Evolutionary conservation across 2,797 vertebrate genomes (phyloP).

Genomic region (Fistularia tabacaria): DNA sequence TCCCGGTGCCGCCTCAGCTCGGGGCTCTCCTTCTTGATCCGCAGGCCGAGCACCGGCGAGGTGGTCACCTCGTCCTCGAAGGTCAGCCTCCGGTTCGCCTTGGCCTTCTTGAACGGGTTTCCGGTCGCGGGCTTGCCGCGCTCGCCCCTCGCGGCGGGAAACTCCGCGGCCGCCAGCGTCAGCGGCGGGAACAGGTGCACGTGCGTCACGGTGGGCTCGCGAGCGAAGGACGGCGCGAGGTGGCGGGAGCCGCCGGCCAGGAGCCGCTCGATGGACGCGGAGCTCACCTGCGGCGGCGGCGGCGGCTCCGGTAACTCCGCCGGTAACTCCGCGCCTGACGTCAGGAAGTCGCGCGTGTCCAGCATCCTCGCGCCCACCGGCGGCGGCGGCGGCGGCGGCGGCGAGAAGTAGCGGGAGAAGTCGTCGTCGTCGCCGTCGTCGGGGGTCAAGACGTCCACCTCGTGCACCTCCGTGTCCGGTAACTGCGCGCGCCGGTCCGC

Average conservation of each 20-base stretch:
- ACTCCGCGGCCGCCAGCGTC: constrained; percentile 37
- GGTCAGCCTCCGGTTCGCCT: constrained; percentile 82
- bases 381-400: constrained; percentile 63
- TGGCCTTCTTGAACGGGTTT: constrained; percentile 77
- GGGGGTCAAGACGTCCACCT: constrained; percentile 49
- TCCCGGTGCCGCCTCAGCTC: constrained; percentile 57
- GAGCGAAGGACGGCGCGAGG: constrained; percentile 66
- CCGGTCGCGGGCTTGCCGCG: constrained; percentile 27
- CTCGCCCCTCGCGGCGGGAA: constrained; percentile 55
- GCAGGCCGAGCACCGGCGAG: constrained; percentile 89
- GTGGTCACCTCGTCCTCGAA: constrained; percentile 93
- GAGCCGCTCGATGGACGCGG: constrained; percentile 74
- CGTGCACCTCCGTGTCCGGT: constrained; percentile 55
- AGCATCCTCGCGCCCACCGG: constrained; percentile 64
- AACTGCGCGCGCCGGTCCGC: constrained; percentile 60
- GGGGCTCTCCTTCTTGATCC: constrained; percentile 87
- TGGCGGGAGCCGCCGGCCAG: constrained; percentile 59
- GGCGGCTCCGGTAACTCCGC: constrained; percentile 73
- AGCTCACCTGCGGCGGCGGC: constrained; percentile 76
- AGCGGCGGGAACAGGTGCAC: constrained; percentile 66
- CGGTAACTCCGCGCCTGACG: constrained; percentile 48
- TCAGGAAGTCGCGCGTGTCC: constrained; percentile 27
- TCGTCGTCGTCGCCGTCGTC: constrained; percentile 34
- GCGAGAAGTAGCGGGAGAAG: constrained; percentile 45
- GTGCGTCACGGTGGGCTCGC: constrained; percentile 45